Evolutionary conservation across 2,797 vertebrate genomes (phyloP), one percentile per base, ranked within the genome.

Genomic region (Merluccius polli): DNA sequence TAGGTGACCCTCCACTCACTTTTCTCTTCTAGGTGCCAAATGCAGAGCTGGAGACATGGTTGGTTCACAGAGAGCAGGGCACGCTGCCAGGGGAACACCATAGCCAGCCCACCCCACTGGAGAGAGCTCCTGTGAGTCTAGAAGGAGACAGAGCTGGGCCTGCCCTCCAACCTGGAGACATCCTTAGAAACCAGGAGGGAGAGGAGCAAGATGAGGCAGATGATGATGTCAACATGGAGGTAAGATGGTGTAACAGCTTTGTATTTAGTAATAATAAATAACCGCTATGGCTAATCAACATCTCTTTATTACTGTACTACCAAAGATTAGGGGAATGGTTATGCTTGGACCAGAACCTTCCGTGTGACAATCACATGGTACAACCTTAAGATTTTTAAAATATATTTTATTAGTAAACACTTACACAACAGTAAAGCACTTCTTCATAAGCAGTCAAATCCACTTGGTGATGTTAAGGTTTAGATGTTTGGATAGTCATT

Each of bases 61-160:
- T 97, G 86, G 96, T 97, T 65, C 96, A 97, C 81, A 82, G 92
- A 5, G 96, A 97, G 72, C 87, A 95, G 0, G 94, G 96, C 2
- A 86, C 92, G 73, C 93, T 95, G 3, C 82, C 93, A 0, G 83
- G 91, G 0, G 89, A 44, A 83, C 16, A 59, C 75, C 82, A 93
- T 76, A 90, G 91, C 78, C 91, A 88, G 32, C 67, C 90, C 0
- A 88, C 88, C 74, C 87, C 91, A 15, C 41, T 92, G 72, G 89
- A 95, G 5, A 94, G 94, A 77, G 87, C 89, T 30, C 77, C 86
- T 35, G 69, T 76, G 6, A 87, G 89, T 33, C 82, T 90, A 33
- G 92, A 95, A 8, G 79, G 93, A 93, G 72, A 91, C 88, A 24
- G 52, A 75, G n/a, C 78, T 48, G 0, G 75, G 88, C 0, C 88